phyloP scores from a whole-genome alignment of 2,797 vertebrate species.

The Odontamblyopus lacepedii region DNA sequence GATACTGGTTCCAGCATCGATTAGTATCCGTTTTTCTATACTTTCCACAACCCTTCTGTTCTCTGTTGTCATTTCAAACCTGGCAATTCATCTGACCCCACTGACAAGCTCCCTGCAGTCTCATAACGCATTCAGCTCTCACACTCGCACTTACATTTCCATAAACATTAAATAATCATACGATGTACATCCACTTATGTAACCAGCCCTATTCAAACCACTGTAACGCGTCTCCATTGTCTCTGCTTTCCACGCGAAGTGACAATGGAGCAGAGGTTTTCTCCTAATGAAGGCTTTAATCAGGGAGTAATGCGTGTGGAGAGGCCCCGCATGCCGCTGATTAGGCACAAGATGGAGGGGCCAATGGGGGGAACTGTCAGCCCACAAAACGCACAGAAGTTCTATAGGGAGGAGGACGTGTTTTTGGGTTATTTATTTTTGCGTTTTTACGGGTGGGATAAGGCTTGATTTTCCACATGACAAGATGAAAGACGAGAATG shows the following conservation, averaged over 20 bases:
- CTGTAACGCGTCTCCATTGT: not conserved
- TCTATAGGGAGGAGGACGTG: constrained; percentile 20
- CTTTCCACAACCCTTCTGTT: no score
- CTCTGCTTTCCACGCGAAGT: not conserved
- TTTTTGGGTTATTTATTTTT: not conserved
- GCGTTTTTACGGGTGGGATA: no score
- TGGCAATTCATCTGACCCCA: constrained; percentile 20
- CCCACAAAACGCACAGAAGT: constrained; percentile 16
- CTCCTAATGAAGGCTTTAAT: constrained; percentile 70
- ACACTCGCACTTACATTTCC: constrained; percentile 5
- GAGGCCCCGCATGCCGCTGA: constrained; percentile 71
- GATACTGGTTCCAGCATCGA: no score
- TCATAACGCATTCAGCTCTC: constrained; percentile 47
- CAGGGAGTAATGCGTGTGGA: constrained; percentile 70
- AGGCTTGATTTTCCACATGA: no score
- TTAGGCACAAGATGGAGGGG: constrained; percentile 63
- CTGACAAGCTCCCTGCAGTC: constrained; percentile 34
- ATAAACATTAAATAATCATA: constrained; percentile 16
- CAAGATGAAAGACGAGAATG: no score
- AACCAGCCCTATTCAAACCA: not conserved
- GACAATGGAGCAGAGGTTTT: constrained; percentile 60
- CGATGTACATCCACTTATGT: not conserved
- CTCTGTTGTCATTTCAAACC: not conserved
- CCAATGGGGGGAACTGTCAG: constrained; percentile 42
- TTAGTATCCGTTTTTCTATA: no score